Evolutionary conservation across 1,140 invertebrate genomes (phyloP), one percentile per base, ranked within the genome.

Genomic region (Lasioglossum albipes): DNA sequence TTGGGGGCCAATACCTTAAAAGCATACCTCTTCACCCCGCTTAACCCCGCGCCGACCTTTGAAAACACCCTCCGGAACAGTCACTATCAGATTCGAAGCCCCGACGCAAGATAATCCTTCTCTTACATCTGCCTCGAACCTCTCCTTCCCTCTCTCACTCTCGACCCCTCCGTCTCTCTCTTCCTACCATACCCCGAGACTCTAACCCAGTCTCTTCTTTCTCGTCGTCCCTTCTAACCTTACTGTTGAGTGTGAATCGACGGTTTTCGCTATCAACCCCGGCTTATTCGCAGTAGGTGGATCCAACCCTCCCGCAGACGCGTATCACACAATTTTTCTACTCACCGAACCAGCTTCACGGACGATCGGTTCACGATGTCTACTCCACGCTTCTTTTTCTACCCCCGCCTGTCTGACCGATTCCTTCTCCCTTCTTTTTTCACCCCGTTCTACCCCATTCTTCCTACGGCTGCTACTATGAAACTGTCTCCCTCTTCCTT

Each of bases 21-120:
- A 90, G 88, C 89, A 78, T 82, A 75, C 64, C 78, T 69, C 77
- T 70, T 61, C 68, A 12, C 61, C 68, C 71, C 83, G 36, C 75
- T 81, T 64, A 73, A 76, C 69, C 75, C 64, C 71, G 68, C 62
- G 13, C 20, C 52, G 22, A 79, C 54, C 71, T 41, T 73, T 74
- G 80, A 82, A 77, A 82, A 71, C 79, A 64, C 75, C 72, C 76
- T 68, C 68, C 79, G 49, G 70, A 83, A 76, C 86, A 87, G 75
- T 81, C 82, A 71, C 89, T 87, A 90, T 90, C 90, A 88, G 89
- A 89, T 90, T 89, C 87, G 82, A 85, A 86, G 77, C 81, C 73
- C 81, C 81, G 81, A 87, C 85, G 85, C 85, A 77, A 87, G 88
- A 91, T 91, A 92, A 92, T 90, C 91, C 90, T 87, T 90, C 90